Percentiles rank a stretch among this genome's conserved stretches.
Evolutionary conservation across 2,113 vertebrate species (phyloP).

Genomic region (Trogon melanurus): DNA sequence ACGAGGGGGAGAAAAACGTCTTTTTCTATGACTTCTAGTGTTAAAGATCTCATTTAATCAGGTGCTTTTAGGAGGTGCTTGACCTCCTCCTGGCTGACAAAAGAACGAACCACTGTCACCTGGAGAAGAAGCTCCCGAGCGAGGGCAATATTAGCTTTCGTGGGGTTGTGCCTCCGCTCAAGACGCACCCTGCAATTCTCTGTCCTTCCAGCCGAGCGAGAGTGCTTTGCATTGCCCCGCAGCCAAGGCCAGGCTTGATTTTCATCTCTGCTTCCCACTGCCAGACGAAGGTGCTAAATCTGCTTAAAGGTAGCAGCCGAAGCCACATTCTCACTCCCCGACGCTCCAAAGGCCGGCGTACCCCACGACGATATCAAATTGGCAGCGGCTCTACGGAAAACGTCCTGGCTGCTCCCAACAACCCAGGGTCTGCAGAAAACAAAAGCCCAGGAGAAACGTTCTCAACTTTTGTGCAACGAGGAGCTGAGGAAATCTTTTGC

Average conservation of each 20-base stretch:
- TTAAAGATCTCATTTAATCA: background rate
- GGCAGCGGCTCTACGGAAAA: slow-evolving; percentile 28
- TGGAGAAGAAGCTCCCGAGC: background rate
- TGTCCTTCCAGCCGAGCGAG: background rate
- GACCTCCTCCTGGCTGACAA: background rate
- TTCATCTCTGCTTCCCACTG: background rate
- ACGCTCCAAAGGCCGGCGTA: background rate
- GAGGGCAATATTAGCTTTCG: background rate
- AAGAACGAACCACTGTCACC: background rate
- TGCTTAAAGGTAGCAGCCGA: background rate
- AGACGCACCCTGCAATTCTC: background rate
- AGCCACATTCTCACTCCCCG: background rate
- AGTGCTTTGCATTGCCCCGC: background rate
- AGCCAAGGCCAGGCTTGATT: slow-evolving; percentile 9
- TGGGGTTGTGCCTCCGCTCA: background rate
- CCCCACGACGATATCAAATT: background rate
- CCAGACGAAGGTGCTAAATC: background rate
- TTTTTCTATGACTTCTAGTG: slow-evolving; percentile 55
- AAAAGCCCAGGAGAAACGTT: background rate
- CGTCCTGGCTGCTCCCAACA: slow-evolving; percentile 9
- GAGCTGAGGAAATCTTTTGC: slow-evolving; percentile 3
- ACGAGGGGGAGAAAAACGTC: background rate
- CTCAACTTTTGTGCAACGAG: background rate
- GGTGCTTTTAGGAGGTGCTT: slow-evolving; percentile 30
- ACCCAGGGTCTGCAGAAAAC: background rate